phyloP scores from a whole-genome alignment of 30 jellyfish, hydroid and myxozoan genomes.

The Chrysaora quinquecirrha region DNA sequence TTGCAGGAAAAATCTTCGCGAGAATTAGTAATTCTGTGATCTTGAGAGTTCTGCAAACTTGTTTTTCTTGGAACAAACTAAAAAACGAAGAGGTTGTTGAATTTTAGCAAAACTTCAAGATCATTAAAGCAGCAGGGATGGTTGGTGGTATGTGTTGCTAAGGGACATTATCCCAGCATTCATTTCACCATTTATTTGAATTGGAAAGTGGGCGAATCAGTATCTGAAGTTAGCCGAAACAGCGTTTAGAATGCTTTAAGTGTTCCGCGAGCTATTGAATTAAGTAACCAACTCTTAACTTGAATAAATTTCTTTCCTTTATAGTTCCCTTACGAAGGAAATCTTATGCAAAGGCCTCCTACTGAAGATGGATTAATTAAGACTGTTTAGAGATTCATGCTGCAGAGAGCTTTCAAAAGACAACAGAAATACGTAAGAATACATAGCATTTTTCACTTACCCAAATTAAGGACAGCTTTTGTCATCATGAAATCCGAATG shows the following conservation, averaged over 20 bases:
- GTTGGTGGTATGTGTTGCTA: background rate
- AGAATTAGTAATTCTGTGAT: background rate
- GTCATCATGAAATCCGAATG: constrained; percentile 48
- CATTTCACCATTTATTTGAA: background rate
- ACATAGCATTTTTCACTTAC: constrained; percentile 26
- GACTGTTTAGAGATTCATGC: no score
- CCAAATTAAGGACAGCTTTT: constrained; percentile 48
- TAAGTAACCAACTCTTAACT: no score
- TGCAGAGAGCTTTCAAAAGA: no score
- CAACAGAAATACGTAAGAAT: background rate
- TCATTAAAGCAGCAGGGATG: background rate
- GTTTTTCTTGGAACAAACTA: background rate
- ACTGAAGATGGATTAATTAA: no score
- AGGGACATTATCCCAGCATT: no score
- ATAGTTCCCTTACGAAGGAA: no score
- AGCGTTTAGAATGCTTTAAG: no score
- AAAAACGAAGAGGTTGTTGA: background rate
- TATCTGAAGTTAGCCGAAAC: no score
- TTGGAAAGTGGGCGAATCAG: background rate
- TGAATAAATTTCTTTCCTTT: no score
- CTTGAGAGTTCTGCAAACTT: background rate
- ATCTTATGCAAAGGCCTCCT: no score
- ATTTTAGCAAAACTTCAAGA: background rate
- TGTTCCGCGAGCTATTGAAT: no score
- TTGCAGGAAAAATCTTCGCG: no score